phyloP scores from a whole-genome alignment of 1,140 invertebrate species.

The Drosophila parvula region DNA sequence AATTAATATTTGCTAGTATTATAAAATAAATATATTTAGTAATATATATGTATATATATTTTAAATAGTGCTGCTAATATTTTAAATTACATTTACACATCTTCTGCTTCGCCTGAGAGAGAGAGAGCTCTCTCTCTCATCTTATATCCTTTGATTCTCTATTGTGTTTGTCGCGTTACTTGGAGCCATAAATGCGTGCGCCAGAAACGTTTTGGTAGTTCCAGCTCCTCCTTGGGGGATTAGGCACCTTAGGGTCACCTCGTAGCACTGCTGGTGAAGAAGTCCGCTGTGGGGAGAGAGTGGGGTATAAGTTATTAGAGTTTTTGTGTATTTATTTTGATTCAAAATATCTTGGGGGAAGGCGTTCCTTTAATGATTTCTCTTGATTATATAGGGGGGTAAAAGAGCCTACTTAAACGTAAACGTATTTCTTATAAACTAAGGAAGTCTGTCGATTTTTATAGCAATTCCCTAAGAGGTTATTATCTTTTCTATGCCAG shows the following conservation, averaged over 20 bases:
- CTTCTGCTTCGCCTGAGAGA: constrained; percentile 37
- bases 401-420: too few species aligned
- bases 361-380: too few species aligned
- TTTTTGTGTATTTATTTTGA: background rate
- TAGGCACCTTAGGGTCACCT: constrained; percentile 80
- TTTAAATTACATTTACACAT: constrained; percentile 62
- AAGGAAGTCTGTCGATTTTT: too few species aligned
- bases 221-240: constrained; percentile 18
- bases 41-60: constrained; percentile 54
- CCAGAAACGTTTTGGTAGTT: constrained; percentile 48
- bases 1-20: constrained; percentile 80
- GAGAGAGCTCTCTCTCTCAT: background rate
- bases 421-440: too few species aligned
- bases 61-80: constrained; percentile 71
- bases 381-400: too few species aligned
- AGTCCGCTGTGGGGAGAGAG: constrained; percentile 56
- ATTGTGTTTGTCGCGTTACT: constrained; percentile 34
- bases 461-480: too few species aligned
- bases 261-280: constrained; percentile 75
- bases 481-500: too few species aligned
- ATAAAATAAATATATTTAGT: constrained; percentile 75
- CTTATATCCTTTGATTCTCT: constrained; percentile 29
- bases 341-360: too few species aligned
- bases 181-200: constrained; percentile 74
- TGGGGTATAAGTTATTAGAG: background rate